phyloP scores from a whole-genome alignment of 2,888 invertebrate species.

The Conomelus anceps region DNA sequence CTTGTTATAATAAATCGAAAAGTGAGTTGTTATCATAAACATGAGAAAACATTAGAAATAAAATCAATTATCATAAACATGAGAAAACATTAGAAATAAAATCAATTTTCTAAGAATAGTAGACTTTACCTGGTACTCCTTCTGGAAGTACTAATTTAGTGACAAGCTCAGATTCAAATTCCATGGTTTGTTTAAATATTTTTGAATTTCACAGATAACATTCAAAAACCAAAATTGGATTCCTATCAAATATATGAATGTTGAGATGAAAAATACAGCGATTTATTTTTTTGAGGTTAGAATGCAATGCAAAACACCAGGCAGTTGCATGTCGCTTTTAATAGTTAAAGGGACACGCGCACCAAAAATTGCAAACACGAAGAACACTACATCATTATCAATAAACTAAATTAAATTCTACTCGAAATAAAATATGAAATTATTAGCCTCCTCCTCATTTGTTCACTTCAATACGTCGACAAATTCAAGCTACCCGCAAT shows the following conservation, averaged over 20 bases:
- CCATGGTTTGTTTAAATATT: slow-evolving; percentile 38
- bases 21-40: neutral
- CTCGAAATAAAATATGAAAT: neutral
- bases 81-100: neutral
- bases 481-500: neutral
- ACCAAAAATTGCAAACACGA: too few species aligned
- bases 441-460: too few species aligned
- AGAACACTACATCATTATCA: too few species aligned
- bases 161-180: slow-evolving; percentile 46
- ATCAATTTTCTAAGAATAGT: neutral
- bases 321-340: neutral
- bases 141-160: slow-evolving; percentile 47
- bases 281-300: neutral
- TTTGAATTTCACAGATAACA: neutral
- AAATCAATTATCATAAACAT: neutral
- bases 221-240: neutral
- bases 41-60: neutral
- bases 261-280: neutral
- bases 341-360: too few species aligned
- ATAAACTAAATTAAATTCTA: neutral
- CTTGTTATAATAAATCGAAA: too few species aligned
- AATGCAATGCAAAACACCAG: neutral
- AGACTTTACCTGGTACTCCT: slow-evolving; percentile 44
- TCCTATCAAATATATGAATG: neutral
- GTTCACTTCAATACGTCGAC: neutral